Evolutionary conservation across 1,140 invertebrate genomes (phyloP), one percentile per base, ranked within the genome.

Genomic region (Harpegnathos saltator): DNA sequence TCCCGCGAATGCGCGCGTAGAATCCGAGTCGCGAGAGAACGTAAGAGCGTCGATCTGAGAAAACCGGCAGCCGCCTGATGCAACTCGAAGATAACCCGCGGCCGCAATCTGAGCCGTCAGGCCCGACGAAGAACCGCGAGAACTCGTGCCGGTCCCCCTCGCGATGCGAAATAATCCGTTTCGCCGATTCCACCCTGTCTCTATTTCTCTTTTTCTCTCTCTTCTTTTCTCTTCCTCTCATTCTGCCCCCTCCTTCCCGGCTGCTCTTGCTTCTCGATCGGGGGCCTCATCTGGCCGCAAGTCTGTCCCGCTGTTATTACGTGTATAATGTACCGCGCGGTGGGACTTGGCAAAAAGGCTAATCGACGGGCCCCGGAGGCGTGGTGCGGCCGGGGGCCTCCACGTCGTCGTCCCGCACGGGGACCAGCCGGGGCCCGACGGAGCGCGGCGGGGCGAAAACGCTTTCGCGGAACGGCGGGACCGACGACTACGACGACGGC

Each of bases 271-370:
- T 69, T 59, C 77, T 52, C 65, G 58, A 80, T 69, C 75, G 52
- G 24, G n/a, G 65, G 38, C 33, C 24, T 65, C 78, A 78, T 68
- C 85, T 82, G 77, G 58, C 33, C 22, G 17, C 52, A 68, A 81
- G 75, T 87, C 87, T 89, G 86, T 91, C 88, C 69, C 81, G 85
- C 38, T 77, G 77, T 91, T 91, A 91, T 91, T 91, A 91, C 77
- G 88, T 59, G 86, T 89, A 87, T 90, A 90, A 91, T 90, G 78
- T 82, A 63, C 78, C 59, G 59, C 54, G 83, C 33, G 48, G 72
- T 24, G 44, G 63, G 73, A 48, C n/a, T 85, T 19, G 14, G 89
- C 87, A 91, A 91, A 91, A 91, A 91, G 83, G 77, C 85, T 91
- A 90, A 91, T 91, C 89, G 62, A 68, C 52, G 82, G 75, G 63